Conservation (phyloP, 2,797 vertebrate species). For the Presbytis comata region DNA sequence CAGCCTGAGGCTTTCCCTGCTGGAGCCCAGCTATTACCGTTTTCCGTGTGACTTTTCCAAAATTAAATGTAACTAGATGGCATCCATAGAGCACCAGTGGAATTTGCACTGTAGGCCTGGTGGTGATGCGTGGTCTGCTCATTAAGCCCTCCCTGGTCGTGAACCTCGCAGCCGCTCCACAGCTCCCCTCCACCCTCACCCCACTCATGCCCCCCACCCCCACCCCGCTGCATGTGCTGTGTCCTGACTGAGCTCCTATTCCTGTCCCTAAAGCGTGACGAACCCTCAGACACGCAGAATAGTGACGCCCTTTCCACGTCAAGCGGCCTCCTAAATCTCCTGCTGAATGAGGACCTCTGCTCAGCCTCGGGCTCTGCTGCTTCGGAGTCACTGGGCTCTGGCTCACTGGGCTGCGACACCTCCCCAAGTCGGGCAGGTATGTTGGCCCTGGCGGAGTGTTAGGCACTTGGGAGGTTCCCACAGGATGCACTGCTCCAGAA, state of each 20-base stretch:
- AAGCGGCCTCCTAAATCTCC: conserved; percentile 91
- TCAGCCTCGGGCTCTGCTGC: conserved; percentile 88
- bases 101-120: rapidly evolving
- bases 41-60: no score
- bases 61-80: rapidly evolving
- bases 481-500: rapidly evolving
- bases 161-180: background rate
- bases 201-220: rapidly evolving
- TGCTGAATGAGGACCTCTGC: conserved; percentile 92
- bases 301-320: conserved; percentile 90
- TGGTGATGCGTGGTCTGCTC: rapidly evolving
- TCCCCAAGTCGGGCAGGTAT: conserved; percentile 91
- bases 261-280: conserved; percentile 69
- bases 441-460: background rate
- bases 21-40: rapidly evolving
- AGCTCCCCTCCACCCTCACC: no score
- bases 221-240: rapidly evolving
- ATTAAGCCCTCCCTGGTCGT: rapidly evolving
- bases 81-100: rapidly evolving
- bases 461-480: background rate
- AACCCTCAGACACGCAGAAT: conserved; percentile 83
- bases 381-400: conserved; percentile 89
- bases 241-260: background rate
- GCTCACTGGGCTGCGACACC: conserved; percentile 87
- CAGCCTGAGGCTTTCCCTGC: rapidly evolving